Conservation (phyloP, 1,140 invertebrate genomes). For the Contarinia nasturtii region DNA sequence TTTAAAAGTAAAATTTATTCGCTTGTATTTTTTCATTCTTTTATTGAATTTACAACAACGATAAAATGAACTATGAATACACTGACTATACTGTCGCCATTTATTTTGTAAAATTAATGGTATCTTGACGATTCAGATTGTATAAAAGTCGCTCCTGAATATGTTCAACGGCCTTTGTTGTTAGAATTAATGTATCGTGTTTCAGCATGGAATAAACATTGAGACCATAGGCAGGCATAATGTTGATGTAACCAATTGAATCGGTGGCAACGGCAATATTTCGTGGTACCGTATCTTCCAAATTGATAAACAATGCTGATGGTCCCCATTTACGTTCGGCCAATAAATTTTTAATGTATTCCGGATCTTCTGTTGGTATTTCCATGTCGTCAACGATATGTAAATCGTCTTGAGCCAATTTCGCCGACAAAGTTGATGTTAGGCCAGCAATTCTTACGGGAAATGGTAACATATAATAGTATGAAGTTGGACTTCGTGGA, state of each 20-base stretch:
- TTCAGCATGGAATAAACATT: constrained; percentile 88
- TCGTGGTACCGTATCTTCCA: constrained; percentile 63
- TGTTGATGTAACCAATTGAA: constrained; percentile 57
- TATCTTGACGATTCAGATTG: constrained; percentile 48
- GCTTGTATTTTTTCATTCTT: too few relatives aligned
- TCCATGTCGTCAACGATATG: constrained; percentile 77
- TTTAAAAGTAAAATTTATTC: too few relatives aligned
- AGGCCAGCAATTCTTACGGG: constrained; percentile 57
- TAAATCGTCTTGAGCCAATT: constrained; percentile 88
- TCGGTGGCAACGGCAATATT: constrained; percentile 71
- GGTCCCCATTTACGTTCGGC: constrained; percentile 81
- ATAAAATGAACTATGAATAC: too few relatives aligned
- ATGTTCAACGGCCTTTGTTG: constrained; percentile 58
- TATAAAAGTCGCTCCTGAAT: constrained; percentile 76
- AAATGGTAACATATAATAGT: constrained; percentile 86
- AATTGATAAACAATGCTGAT: constrained; percentile 85
- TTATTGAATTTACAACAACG: too few relatives aligned
- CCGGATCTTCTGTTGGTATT: constrained; percentile 62
- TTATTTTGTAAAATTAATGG: neutral
- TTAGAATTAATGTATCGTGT: constrained; percentile 84
- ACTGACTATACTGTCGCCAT: too few relatives aligned
- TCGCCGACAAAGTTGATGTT: constrained; percentile 63
- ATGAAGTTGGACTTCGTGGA: constrained; percentile 66
- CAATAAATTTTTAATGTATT: constrained; percentile 62
- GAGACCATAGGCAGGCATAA: constrained; percentile 89